phyloP scores from a whole-genome alignment of 1,140 invertebrate species.

The Steinernema khuongi region DNA sequence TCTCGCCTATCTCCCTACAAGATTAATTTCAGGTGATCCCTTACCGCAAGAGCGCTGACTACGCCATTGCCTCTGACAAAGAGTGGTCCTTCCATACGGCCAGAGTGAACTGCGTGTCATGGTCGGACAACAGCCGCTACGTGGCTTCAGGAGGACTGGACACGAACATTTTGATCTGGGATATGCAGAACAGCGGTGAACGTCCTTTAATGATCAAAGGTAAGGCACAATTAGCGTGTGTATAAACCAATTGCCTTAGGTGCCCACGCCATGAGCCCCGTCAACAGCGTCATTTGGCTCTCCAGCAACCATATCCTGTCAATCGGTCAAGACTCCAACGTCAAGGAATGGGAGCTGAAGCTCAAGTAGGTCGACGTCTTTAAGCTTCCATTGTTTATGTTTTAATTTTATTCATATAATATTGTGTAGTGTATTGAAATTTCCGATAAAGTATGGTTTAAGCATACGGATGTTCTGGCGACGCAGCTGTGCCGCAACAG shows the following conservation, averaged over 20 bases:
- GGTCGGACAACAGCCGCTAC: slow-evolving; percentile 77
- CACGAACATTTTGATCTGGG: slow-evolving; percentile 88
- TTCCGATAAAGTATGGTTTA: no score
- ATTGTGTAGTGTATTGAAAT: no score
- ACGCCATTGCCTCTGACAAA: slow-evolving; percentile 49
- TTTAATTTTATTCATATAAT: no score
- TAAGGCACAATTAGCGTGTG: no score
- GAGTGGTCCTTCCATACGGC: slow-evolving; percentile 96
- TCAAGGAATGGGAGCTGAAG: slow-evolving; percentile 56
- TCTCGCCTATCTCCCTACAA: no score
- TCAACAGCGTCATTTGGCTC: slow-evolving; percentile 53
- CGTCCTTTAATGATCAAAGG: slow-evolving; percentile 56
- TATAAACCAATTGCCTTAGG: slow-evolving; percentile 40
- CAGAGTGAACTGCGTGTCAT: slow-evolving; percentile 82
- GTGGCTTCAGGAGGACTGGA: slow-evolving; percentile 87
- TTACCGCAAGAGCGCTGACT: slow-evolving; percentile 43
- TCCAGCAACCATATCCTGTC: slow-evolving; percentile 41
- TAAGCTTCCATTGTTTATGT: no score
- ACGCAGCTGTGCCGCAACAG: no score
- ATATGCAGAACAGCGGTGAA: slow-evolving; percentile 66
- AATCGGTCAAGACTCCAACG: slow-evolving; percentile 55
- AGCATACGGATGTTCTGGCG: no score
- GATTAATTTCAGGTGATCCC: slow-evolving; percentile 49
- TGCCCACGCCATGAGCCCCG: slow-evolving; percentile 55
- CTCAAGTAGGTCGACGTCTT: no score